Evolutionary conservation across 1,140 invertebrate genomes (phyloP).

Genomic region (Caenorhabditis briggsae): DNA sequence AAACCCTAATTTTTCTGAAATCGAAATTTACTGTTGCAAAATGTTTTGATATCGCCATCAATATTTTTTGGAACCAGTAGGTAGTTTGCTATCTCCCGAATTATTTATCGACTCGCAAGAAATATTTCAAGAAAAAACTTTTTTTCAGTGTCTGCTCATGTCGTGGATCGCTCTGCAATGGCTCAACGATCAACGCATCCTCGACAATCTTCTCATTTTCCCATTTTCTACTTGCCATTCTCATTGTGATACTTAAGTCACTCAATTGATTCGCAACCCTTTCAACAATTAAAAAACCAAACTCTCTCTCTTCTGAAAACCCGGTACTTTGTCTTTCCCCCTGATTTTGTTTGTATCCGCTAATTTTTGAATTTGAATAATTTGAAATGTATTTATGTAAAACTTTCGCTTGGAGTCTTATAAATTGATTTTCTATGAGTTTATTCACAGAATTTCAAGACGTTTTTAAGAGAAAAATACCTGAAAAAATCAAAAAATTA

Average conservation of each 20-base stretch:
- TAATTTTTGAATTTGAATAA: not conserved
- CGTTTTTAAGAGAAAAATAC: no score
- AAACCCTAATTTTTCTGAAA: no score
- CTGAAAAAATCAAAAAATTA: no score
- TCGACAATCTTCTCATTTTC: not conserved
- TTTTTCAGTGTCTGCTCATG: constrained; percentile 72
- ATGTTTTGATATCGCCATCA: not conserved
- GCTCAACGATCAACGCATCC: constrained; percentile 44
- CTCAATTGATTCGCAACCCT: constrained; percentile 14
- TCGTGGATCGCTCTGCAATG: constrained; percentile 70
- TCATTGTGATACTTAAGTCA: constrained; percentile 49
- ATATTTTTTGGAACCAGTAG: no score
- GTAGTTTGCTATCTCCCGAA: no score
- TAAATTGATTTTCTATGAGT: no score
- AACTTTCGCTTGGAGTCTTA: not conserved
- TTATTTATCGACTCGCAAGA: no score
- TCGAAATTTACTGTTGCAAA: no score
- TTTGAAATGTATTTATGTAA: not conserved
- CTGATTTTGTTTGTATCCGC: not conserved
- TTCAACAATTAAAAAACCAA: not conserved
- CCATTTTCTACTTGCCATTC: constrained; percentile 21
- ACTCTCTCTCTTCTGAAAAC: not conserved
- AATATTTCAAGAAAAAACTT: not conserved
- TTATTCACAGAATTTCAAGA: no score
- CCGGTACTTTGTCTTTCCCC: constrained; percentile 40